Evolutionary conservation across 2,888 invertebrate genomes (phyloP), one percentile per base, ranked within the genome.

Genomic region (Venusia cambrica): DNA sequence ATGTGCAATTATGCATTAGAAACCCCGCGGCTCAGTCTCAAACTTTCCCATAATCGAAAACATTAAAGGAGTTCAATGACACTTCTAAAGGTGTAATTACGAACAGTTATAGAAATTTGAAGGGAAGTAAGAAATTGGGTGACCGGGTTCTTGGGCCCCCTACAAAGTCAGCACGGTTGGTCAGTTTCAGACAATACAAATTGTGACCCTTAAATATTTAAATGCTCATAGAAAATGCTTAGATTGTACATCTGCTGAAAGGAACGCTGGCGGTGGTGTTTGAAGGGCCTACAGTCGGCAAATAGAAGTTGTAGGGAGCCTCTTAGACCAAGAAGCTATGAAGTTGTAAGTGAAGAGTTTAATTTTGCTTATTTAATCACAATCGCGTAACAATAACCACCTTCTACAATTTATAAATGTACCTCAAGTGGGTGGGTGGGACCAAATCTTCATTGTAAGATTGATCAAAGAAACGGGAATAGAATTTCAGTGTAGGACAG

Each of bases 111-210:
- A 67, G 60, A 62, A 64, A 54, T 48, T 50, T 35, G 52, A 55
- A 74, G 76, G 78, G 73, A 73, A 66, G 65, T 67, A 62, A 77
- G 78, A 66, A 80, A 75, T 77, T 77, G 72, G 79, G 80, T 79
- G 75, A 83, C 83, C 80, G 70, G 57, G 66, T 74, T 74, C 67
- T 57, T 57, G 71, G n/a, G 67, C 72, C 77, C 87, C 85, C 78
- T 70, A 62, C 64, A 49, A 55, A 36, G 69, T 57, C 57, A 45
- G 48, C 66, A 79, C 78, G 80, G 72, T 76, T 79, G 87, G 87
- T 87, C 87, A 87, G 83, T 83, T 75, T 54, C 63, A 81, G 73
- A 87, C 84, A 85, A 87, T 69, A 54, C 45, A 62, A 62, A 47
- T n/a, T 62, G 57, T 68, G 72, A 73, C 72, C 74, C 75, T 67